Evolutionary conservation across 2,797 vertebrate species (phyloP).

Genomic region (Xyrichtys novacula): DNA sequence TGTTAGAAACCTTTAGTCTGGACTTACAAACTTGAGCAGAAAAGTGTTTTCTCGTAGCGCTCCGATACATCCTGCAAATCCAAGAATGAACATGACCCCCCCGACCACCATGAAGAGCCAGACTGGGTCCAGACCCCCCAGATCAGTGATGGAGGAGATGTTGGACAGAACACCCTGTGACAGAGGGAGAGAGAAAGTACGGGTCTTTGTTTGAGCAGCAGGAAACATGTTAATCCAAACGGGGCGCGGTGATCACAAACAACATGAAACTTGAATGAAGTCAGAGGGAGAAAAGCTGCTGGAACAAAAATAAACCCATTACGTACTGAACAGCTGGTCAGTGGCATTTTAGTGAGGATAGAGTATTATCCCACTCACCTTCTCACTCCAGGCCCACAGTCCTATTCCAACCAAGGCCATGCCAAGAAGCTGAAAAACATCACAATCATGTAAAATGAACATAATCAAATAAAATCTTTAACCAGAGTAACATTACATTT

Average conservation of each 20-base stretch:
- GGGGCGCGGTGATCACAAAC: background rate
- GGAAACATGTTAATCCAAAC: background rate
- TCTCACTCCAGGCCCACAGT: slow-evolving; percentile 99
- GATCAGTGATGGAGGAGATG: slow-evolving; percentile 97
- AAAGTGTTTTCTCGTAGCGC: slow-evolving; percentile 96
- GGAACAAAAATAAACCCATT: too few relatives aligned
- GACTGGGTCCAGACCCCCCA: slow-evolving; percentile 96
- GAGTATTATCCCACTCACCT: slow-evolving; percentile 84
- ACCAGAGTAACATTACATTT: too few relatives aligned
- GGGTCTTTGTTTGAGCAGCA: slow-evolving; percentile 3
- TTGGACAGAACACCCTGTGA: slow-evolving; percentile 95
- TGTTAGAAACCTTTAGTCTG: background rate
- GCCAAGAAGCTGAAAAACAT: slow-evolving; percentile 91
- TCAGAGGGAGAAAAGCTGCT: too few relatives aligned
- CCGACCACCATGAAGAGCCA: slow-evolving; percentile 98
- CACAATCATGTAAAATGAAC: slow-evolving; percentile 16
- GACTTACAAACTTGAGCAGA: slow-evolving; percentile 96
- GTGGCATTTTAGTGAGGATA: too few relatives aligned
- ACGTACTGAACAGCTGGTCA: too few relatives aligned
- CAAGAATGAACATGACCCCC: slow-evolving; percentile 97
- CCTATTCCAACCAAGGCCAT: slow-evolving; percentile 97
- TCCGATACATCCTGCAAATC: slow-evolving; percentile 97
- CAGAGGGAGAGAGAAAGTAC: slow-evolving; percentile 23
- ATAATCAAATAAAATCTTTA: background rate
- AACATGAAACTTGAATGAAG: too few relatives aligned